Conservation (phyloP, 2,888 invertebrate genomes). For the Eristalis pertinax region DNA sequence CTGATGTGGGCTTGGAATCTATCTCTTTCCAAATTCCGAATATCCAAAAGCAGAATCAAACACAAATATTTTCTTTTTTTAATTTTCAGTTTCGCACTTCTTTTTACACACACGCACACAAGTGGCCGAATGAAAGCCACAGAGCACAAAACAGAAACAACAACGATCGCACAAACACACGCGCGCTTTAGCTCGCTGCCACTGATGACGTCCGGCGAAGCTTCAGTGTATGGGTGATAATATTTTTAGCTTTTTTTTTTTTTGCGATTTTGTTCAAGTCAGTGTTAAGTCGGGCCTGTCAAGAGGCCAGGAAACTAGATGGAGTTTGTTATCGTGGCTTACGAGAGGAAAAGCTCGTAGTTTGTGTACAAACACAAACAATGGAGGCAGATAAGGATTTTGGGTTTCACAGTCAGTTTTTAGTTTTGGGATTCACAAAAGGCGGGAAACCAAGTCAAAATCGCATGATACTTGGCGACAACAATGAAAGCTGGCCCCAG, state of each 20-base stretch:
- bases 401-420: neutral
- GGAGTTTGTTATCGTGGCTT: neutral
- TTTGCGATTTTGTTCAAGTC: neutral
- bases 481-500: slow-evolving; percentile 20
- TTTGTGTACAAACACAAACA: too few species aligned
- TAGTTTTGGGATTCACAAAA: slow-evolving; percentile 11
- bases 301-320: neutral
- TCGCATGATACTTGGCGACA: slow-evolving; percentile 48
- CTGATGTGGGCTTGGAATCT: neutral
- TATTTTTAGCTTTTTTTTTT: neutral
- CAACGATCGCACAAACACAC: neutral
- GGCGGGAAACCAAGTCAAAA: slow-evolving; percentile 44
- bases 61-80: neutral
- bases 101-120: neutral
- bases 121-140: neutral
- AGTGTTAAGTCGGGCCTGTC: slow-evolving; percentile 6
- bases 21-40: slow-evolving; percentile 19
- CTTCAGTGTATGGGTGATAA: neutral
- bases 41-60: slow-evolving; percentile 41
- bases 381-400: neutral
- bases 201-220: neutral
- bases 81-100: slow-evolving; percentile 27
- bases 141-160: neutral
- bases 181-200: neutral
- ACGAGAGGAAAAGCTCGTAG: too few species aligned